Conservation (phyloP, 1,140 invertebrate species). For the Drosophila kohkoa region DNA sequence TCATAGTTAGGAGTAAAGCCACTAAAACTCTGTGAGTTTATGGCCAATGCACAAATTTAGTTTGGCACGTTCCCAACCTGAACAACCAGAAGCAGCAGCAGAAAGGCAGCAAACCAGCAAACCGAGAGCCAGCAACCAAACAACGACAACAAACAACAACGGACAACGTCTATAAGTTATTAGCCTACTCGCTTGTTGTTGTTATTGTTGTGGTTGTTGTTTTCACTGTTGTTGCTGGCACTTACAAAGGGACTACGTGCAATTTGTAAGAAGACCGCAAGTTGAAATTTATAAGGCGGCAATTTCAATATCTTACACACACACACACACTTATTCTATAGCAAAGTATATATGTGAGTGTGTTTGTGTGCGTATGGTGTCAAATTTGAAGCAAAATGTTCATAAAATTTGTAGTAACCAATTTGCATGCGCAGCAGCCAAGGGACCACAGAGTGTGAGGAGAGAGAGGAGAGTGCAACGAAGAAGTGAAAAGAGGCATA, state of each 20-base stretch:
- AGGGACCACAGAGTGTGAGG: not conserved
- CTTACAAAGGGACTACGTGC: conserved; percentile 48
- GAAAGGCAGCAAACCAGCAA: conserved; percentile 12
- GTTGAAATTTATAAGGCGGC: conserved; percentile 76
- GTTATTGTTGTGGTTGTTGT: conserved; percentile 19
- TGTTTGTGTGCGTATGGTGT: conserved; percentile 43
- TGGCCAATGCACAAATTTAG: conserved; percentile 69
- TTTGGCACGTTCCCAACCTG: conserved; percentile 59
- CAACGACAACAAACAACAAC: conserved; percentile 16
- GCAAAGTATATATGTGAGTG: not conserved
- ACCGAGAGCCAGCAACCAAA: not conserved
- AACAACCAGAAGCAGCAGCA: conserved; percentile 4
- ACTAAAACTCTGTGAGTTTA: conserved; percentile 67
- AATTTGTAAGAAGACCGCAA: conserved; percentile 68
- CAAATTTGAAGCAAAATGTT: conserved; percentile 76
- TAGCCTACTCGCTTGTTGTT: conserved; percentile 41
- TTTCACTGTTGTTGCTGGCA: conserved; percentile 23
- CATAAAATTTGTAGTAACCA: conserved; percentile 77
- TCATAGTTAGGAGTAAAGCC: conserved; percentile 71
- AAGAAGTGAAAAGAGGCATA: not conserved
- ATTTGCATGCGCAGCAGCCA: conserved; percentile 65
- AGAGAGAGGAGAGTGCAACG: not conserved
- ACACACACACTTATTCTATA: conserved; percentile 11
- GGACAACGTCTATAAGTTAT: conserved; percentile 64
- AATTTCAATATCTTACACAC: conserved; percentile 67